A percentile compares a stretch with the other conserved stretches of the same genome.
Evolutionary conservation across 1,140 invertebrate genomes (phyloP).

Genomic region (Achroia grisella): DNA sequence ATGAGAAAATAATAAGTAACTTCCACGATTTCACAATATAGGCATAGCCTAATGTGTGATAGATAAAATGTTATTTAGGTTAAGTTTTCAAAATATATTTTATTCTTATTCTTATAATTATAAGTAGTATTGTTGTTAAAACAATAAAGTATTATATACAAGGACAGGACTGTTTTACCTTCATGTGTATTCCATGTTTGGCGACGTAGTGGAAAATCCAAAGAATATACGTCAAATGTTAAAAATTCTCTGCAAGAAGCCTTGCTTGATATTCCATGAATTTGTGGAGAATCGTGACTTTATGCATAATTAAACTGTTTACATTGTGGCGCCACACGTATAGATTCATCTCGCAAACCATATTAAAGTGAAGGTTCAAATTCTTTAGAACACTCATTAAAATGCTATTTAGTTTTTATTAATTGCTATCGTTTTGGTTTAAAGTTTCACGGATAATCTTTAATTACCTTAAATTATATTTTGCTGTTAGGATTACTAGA

Average conservation of each 20-base stretch:
- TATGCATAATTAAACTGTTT: conserved; percentile 63
- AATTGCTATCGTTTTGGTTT: conserved; percentile 21
- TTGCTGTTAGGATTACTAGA: neutral
- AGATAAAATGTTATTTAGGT: too few species aligned
- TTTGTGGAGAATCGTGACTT: conserved; percentile 54
- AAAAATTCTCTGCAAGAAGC: neutral
- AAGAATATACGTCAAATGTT: neutral
- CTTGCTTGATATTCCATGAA: conserved; percentile 25
- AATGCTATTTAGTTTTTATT: conserved; percentile 32
- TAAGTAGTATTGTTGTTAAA: too few species aligned
- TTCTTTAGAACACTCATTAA: conserved; percentile 44
- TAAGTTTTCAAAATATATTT: too few species aligned
- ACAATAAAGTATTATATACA: too few species aligned
- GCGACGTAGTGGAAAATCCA: neutral
- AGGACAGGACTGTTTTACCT: too few species aligned
- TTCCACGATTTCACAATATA: too few species aligned
- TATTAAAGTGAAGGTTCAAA: conserved; percentile 43
- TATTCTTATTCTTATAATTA: too few species aligned
- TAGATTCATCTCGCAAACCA: conserved; percentile 48
- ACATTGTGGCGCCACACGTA: conserved; percentile 54
- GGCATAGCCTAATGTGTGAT: too few species aligned
- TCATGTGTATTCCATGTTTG: too few species aligned
- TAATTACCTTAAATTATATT: neutral
- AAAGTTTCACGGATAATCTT: conserved; percentile 30
- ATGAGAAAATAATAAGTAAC: too few species aligned